These are phyloP conservation scores for Scaptomyza polygonia DNA, from an alignment of 2,888 invertebrate species.

Conservation along the genomic window DNA sequence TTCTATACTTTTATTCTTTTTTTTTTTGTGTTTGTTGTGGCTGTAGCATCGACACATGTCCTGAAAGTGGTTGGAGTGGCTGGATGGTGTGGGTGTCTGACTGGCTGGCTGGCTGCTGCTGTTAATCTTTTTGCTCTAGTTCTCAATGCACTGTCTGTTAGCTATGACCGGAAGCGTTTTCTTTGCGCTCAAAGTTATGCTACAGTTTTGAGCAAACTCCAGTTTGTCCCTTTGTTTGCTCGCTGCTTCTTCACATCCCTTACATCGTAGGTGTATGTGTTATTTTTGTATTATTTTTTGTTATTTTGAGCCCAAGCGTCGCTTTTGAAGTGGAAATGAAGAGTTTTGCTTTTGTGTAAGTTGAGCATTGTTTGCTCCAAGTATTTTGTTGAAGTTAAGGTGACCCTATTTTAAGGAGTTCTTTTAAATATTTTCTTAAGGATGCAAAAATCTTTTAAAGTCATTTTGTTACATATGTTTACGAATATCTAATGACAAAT, in stretches of 20 bases:
- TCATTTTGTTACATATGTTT: neutral
- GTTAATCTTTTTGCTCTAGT: conserved; percentile 62
- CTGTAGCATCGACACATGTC: conserved; percentile 17
- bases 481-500: neutral
- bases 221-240: conserved; percentile 44
- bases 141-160: conserved; percentile 41
- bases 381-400: conserved; percentile 17
- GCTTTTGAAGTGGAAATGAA: conserved; percentile 50
- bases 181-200: conserved; percentile 71
- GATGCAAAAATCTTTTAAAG: neutral
- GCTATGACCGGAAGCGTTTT: conserved; percentile 73
- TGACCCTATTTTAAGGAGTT: conserved; percentile 34
- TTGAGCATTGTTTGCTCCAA: conserved; percentile 47
- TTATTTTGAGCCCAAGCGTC: conserved; percentile 35
- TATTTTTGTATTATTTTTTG: conserved; percentile 8
- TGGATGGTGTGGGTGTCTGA: conserved; percentile 1
- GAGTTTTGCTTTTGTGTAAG: conserved; percentile 54
- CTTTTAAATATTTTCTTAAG: too few relatives aligned
- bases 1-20: neutral
- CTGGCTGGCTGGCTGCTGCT: conserved; percentile 14
- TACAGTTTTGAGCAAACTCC: conserved; percentile 49
- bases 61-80: conserved; percentile 7
- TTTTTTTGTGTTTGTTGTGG: conserved; percentile 10
- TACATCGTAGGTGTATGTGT: conserved; percentile 2
- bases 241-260: conserved; percentile 2